Conservation (phyloP, 2,113 vertebrate species). For the Tragulus kanchil region DNA sequence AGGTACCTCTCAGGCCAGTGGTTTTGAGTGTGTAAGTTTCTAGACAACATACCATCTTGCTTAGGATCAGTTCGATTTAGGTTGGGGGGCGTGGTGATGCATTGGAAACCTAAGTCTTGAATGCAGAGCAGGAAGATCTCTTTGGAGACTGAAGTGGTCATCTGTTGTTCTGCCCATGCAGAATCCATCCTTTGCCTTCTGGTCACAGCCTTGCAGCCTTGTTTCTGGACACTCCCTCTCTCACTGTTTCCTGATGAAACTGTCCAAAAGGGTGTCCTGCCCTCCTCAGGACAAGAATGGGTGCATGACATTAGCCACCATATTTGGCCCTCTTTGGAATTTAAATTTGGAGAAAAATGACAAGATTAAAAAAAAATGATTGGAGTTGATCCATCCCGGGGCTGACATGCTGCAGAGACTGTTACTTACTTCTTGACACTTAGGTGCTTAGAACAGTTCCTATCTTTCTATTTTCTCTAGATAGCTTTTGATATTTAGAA, state of each 20-base stretch:
- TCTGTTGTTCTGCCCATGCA: background rate
- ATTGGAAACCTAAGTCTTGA: background rate
- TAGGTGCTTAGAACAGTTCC: background rate
- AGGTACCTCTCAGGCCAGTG: background rate
- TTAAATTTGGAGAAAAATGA: background rate
- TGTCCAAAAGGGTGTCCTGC: background rate
- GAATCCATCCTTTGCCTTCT: background rate
- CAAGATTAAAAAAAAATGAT: background rate
- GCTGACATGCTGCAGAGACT: background rate
- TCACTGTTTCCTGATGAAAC: background rate
- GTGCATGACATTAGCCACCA: background rate
- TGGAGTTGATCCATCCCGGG: background rate
- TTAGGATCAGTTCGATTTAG: background rate
- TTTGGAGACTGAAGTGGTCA: background rate
- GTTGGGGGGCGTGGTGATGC: background rate
- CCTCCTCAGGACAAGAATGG: background rate
- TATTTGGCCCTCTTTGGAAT: background rate
- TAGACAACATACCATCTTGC: background rate
- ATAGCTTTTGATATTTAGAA: background rate
- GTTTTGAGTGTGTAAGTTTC: background rate
- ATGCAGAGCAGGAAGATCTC: background rate
- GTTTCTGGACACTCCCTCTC: background rate
- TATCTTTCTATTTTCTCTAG: background rate
- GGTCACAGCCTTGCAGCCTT: background rate
- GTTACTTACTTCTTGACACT: background rate